Evolutionary conservation across 2,888 invertebrate genomes (phyloP).

Genomic region (Chrysopilus asiliformis): DNA sequence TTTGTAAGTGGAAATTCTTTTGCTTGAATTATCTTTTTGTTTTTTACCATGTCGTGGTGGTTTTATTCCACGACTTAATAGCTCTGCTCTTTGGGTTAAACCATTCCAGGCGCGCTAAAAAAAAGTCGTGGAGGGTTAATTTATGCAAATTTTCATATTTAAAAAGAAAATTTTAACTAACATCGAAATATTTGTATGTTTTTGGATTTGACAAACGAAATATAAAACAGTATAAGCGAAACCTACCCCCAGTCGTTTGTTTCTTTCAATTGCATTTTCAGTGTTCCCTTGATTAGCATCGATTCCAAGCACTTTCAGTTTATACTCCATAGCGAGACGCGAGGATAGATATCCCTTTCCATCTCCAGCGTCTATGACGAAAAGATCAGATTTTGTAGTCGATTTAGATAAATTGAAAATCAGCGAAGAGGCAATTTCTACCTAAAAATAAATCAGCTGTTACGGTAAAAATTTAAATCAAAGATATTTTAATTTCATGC

Average conservation of each 20-base stretch:
- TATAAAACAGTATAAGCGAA: background rate
- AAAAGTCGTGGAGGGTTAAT: conserved; percentile 1
- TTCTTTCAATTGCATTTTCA: conserved; percentile 46
- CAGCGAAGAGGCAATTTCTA: conserved; percentile 49
- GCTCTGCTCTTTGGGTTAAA: conserved; percentile 40
- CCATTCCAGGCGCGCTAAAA: conserved; percentile 46
- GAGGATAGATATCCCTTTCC: conserved; percentile 79
- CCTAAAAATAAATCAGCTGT: conserved; percentile 29
- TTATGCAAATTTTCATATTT: background rate
- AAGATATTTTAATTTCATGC: too few species aligned
- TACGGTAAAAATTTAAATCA: background rate
- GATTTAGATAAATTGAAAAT: conserved; percentile 19
- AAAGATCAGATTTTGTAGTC: conserved; percentile 16
- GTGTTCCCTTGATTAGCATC: conserved; percentile 60
- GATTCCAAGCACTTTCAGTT: conserved; percentile 61
- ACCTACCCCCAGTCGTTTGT: conserved; percentile 27
- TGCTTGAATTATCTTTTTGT: too few species aligned
- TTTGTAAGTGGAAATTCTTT: conserved; percentile 40
- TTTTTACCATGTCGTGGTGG: conserved; percentile 24
- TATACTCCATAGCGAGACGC: conserved; percentile 54
- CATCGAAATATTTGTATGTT: background rate
- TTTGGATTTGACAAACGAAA: background rate
- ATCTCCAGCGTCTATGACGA: conserved; percentile 74
- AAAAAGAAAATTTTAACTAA: background rate
- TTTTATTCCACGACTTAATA: conserved; percentile 33